Percentiles rank a stretch among this genome's conserved stretches.
Conservation (phyloP, 2,113 vertebrate species). For the Pomatorhinus ruficollis region DNA sequence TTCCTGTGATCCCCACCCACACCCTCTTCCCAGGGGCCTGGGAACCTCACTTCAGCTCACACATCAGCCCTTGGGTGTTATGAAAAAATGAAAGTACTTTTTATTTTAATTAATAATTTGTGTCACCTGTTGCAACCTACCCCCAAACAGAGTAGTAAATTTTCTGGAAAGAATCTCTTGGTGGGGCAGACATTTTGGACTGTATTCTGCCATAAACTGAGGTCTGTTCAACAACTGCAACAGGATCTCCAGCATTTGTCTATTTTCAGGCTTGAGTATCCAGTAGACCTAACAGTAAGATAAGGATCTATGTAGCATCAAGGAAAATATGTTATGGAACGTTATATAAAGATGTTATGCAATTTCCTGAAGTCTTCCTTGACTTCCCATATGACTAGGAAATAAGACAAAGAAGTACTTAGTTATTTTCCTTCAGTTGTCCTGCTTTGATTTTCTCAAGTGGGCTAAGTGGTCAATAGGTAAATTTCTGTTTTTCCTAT, state of each 20-base stretch:
- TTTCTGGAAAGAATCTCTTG: background rate
- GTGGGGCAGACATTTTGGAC: background rate
- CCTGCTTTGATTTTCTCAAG: background rate
- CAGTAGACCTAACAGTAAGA: background rate
- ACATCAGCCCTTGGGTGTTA: fast-evolving
- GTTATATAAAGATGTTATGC: background rate
- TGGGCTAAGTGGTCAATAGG: background rate
- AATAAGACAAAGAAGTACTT: background rate
- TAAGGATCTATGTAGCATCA: background rate
- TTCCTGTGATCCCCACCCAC: background rate
- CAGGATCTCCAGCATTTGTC: background rate
- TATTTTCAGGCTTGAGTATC: background rate
- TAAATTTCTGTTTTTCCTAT: background rate
- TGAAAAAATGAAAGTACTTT: background rate
- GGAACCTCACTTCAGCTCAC: background rate
- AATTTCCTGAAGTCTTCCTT: background rate
- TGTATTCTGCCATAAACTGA: background rate
- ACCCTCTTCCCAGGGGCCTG: background rate
- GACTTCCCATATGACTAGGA: background rate
- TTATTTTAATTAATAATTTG: background rate
- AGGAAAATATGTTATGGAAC: background rate
- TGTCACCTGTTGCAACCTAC: background rate
- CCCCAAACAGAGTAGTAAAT: background rate
- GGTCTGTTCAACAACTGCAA: background rate
- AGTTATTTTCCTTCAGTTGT: background rate